Conservation (phyloP, 2,888 invertebrate genomes). For the Leptogaster cylindrica region DNA sequence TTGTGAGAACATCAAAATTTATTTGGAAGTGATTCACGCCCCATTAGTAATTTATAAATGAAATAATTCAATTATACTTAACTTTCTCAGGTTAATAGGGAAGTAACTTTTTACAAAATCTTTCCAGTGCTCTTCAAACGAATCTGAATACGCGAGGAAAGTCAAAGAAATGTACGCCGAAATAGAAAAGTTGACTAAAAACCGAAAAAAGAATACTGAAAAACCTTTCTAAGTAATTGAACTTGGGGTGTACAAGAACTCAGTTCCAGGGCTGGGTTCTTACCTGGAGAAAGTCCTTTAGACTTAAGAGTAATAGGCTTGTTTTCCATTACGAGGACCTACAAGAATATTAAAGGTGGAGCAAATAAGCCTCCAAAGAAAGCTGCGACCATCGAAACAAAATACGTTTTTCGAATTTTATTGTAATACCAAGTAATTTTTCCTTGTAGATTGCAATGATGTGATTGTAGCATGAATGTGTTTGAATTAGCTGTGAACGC, state of each 20-base stretch:
- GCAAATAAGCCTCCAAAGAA: too few relatives aligned
- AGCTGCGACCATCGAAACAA: too few relatives aligned
- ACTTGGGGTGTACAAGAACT: background rate
- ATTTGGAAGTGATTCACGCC: background rate
- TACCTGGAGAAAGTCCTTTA: background rate
- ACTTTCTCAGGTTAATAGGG: background rate
- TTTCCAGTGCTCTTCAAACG: background rate
- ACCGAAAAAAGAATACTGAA: background rate
- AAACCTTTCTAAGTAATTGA: slow-evolving; percentile 14
- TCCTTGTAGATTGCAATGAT: too few relatives aligned
- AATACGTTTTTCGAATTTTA: too few relatives aligned
- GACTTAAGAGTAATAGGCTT: slow-evolving; percentile 1
- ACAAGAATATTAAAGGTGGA: too few relatives aligned
- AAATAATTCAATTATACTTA: slow-evolving; percentile 2
- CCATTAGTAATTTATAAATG: slow-evolving; percentile 1
- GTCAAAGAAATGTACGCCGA: background rate
- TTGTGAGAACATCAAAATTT: background rate
- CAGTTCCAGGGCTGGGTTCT: too few relatives aligned
- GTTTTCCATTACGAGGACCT: background rate
- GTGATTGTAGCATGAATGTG: too few relatives aligned
- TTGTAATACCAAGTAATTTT: too few relatives aligned
- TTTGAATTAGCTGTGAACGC: too few relatives aligned
- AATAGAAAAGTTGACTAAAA: background rate
- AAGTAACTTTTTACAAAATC: background rate
- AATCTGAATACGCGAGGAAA: background rate